Percentiles rank a stretch among this genome's conserved stretches.
These are phyloP conservation scores for Nothoprocta perdicaria DNA, from an alignment of 2,113 vertebrate species.

Conservation along the genomic window DNA sequence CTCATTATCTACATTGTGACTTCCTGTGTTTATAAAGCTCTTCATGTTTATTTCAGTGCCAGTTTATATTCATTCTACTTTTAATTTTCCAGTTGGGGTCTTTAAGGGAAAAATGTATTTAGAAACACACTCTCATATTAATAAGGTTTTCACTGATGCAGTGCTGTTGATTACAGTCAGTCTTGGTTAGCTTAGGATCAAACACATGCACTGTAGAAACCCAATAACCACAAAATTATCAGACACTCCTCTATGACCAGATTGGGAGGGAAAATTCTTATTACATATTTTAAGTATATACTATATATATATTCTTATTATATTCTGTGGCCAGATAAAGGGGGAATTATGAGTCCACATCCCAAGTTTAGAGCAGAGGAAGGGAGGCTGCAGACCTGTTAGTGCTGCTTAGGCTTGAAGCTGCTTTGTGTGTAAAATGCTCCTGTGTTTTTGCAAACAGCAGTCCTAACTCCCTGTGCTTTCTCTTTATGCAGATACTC, in stretches of 20 bases:
- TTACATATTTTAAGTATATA: too few species aligned
- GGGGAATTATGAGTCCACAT: not conserved
- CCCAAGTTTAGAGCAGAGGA: not conserved
- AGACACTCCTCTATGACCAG: not conserved
- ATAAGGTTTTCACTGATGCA: not conserved
- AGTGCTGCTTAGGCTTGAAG: slow-evolving; percentile 8
- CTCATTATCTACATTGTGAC: slow-evolving; percentile 67
- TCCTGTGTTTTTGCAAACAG: not conserved
- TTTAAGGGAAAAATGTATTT: not conserved
- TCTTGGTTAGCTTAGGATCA: slow-evolving; percentile 19
- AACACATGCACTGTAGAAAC: not conserved
- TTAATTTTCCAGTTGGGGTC: slow-evolving; percentile 53
- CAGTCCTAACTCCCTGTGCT: slow-evolving; percentile 56
- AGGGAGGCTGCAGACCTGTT: not conserved
- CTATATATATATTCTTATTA: not conserved
- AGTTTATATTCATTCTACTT: slow-evolving; percentile 61
- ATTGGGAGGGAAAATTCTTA: not conserved
- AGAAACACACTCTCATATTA: slow-evolving; percentile 30
- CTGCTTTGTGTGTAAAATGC: slow-evolving; percentile 29
- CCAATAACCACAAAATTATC: not conserved
- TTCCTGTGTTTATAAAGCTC: slow-evolving; percentile 67
- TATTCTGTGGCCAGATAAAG: not conserved
- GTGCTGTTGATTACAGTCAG: slow-evolving; percentile 5
- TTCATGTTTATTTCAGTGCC: slow-evolving; percentile 55
- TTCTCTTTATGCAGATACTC: slow-evolving; percentile 84